Evolutionary conservation across 2,797 vertebrate species (phyloP), one percentile per base, ranked within the genome.

Genomic region (Thripadectes ignobilis): DNA sequence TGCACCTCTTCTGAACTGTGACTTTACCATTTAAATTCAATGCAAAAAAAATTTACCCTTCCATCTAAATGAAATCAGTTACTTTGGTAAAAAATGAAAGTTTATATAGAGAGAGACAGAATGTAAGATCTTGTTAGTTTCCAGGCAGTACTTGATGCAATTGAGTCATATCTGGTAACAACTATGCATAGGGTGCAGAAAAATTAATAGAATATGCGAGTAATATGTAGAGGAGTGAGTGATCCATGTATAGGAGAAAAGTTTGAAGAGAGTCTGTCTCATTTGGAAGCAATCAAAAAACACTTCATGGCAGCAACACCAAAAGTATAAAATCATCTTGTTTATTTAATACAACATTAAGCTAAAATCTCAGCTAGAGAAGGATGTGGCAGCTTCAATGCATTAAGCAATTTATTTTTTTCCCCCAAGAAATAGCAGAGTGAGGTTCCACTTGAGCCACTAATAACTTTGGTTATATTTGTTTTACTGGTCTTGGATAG

Each of bases 1-100:
- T 95, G 54, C 66, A 80, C 62, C 49, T 80, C 65, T 92, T 93
- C 65, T 72, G 51, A 91, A 78, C 89, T 78, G 58, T 73, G 76
- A 75, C 43, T 88, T 93, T 32, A 20, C 16, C 29, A 34, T 81
- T 92, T 91, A 67, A 89, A 85, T 75, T 75, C n/a, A 6, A 85
- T 80, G 39, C 23, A 87, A 80, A 57, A 65, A 39, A 76, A 38
- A 6, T 13, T 43, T 82, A 24, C 43, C 45, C 22, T 36, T 85
- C 67, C 43, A 62, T 83, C 32, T 83, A 78, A 85, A 68, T 66
- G 11, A 85, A 80, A 92, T 55, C 16, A 62, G n/a, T n/a, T 46
- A 43, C 45, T 85, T 95, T 29, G 65, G 32, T 66, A 63, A 88
- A 61, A 75, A 36, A 24, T 54, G 32, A 68, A 32, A 63, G 32